Base-by-base conservation (phyloP, 2,888 invertebrate genomes). In the Epiblema foenella region DNA sequence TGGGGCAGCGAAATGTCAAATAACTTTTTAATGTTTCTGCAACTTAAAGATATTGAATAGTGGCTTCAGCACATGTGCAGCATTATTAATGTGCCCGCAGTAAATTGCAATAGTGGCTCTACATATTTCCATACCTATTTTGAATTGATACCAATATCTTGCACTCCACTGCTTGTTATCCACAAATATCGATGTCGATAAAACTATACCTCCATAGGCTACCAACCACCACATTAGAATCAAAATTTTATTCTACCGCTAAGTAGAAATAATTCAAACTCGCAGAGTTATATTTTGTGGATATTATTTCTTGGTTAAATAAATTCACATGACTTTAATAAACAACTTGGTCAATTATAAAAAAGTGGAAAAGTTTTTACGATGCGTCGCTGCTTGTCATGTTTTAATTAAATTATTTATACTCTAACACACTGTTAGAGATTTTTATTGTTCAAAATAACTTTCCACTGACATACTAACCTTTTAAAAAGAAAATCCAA, bases 401-500 rank as follows among this genome's bases (percentile, higher is more conserved):
- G 60, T 66, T 67, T 59, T 77, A 77, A 77, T 77, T 75, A 17
- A 77, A 75, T 77, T 77, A 77, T 72, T 56, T 56, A 12, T 57
- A 60, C 11, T 37, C 12, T n/a, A 62, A 59, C 29, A 2, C 11
- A 33, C 15, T 12, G 10, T 15, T 1, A 29, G n/a, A 24, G 9
- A 9, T 10, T 52, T 24, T 3, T n/a, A 20, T 17, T 18, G 9
- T 15, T 33, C 9, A 9, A 17, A 49, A 17, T 54, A 29, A 51
- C 24, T 54, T 17, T 42, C 24, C 42, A 68, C 15, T 18, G 37
- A 65, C 37, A 63, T 68, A 83, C 85, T 82, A 57, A 89, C 88
- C 88, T 87, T 75, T 72, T 67, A 69, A 73, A 58, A 77, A 57
- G 57, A 68, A 75, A 81, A 83, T 84, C 82, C 85, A 81, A 84